phyloP scores from a whole-genome alignment of 92 coral and sea anemone species.

The Paragorgia papillata region DNA sequence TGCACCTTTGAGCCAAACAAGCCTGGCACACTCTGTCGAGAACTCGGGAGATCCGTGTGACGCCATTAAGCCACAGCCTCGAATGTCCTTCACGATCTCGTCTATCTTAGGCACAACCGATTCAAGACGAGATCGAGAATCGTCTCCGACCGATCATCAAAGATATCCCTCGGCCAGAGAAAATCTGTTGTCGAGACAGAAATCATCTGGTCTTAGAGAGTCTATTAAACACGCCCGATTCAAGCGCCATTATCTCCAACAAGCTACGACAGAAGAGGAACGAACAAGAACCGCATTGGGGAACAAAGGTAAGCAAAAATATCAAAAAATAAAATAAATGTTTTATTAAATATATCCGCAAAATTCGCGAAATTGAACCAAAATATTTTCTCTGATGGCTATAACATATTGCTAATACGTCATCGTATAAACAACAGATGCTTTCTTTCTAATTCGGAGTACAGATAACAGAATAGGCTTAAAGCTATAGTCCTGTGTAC shows the following conservation, averaged over 20 bases:
- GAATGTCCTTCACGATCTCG: slow-evolving; percentile 27
- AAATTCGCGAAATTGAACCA: too few relatives aligned
- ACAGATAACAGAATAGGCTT: not conserved
- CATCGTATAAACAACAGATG: slow-evolving; percentile 1
- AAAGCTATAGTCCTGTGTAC: not conserved
- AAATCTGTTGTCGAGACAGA: not conserved
- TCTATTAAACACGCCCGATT: slow-evolving; percentile 17
- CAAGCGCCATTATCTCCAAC: slow-evolving; percentile 18
- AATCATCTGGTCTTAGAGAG: slow-evolving; percentile 19
- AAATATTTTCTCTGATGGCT: too few relatives aligned
- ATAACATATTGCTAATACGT: not conserved
- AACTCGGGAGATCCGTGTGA: not conserved
- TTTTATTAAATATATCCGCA: too few relatives aligned
- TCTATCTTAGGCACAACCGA: slow-evolving; percentile 33
- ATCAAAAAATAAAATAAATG: not conserved
- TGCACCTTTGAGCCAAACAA: slow-evolving; percentile 4
- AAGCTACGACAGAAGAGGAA: not conserved
- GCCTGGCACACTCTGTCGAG: not conserved
- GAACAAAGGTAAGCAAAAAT: not conserved
- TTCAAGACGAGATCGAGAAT: not conserved
- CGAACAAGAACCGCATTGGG: not conserved
- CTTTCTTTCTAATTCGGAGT: not conserved
- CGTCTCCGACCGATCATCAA: not conserved
- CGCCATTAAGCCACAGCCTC: not conserved
- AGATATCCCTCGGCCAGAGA: slow-evolving; percentile 16